These are phyloP conservation scores for Theretra japonica DNA, from an alignment of 2,888 invertebrate genomes.

Conservation along the genomic window DNA sequence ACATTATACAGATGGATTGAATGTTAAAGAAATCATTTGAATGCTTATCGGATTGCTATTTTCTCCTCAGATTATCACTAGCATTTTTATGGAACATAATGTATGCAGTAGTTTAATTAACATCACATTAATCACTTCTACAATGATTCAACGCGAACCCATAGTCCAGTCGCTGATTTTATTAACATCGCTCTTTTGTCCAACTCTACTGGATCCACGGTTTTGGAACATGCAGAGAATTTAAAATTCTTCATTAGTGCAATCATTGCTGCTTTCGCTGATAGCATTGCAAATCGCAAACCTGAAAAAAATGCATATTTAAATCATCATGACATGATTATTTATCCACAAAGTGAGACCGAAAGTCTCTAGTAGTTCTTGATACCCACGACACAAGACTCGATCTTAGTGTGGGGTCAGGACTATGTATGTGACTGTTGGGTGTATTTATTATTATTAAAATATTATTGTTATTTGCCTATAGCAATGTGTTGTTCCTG, in stretches of 20 bases:
- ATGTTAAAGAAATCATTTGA: too few relatives aligned
- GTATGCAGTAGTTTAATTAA: neutral
- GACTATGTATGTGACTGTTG: too few relatives aligned
- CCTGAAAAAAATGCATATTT: slow-evolving; percentile 60
- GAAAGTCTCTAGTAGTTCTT: too few relatives aligned
- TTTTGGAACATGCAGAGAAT: slow-evolving; percentile 67
- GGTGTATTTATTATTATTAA: too few relatives aligned
- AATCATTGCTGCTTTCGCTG: slow-evolving; percentile 78
- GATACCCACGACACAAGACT: too few relatives aligned
- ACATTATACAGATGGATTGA: neutral
- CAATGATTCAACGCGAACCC: slow-evolving; percentile 65
- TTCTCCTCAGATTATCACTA: neutral
- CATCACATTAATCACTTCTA: slow-evolving; percentile 32
- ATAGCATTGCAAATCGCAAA: slow-evolving; percentile 79
- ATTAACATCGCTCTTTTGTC: slow-evolving; percentile 66
- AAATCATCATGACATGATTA: neutral
- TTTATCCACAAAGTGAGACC: too few relatives aligned
- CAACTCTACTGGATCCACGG: slow-evolving; percentile 69
- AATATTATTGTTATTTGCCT: neutral
- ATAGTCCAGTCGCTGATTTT: slow-evolving; percentile 69
- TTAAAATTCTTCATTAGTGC: slow-evolving; percentile 74
- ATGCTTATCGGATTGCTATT: neutral
- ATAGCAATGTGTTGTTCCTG: neutral
- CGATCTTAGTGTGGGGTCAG: too few relatives aligned
- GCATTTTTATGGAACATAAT: neutral